Conservation (phyloP, 2,888 invertebrate genomes). For the Hypomecis atomaria region DNA sequence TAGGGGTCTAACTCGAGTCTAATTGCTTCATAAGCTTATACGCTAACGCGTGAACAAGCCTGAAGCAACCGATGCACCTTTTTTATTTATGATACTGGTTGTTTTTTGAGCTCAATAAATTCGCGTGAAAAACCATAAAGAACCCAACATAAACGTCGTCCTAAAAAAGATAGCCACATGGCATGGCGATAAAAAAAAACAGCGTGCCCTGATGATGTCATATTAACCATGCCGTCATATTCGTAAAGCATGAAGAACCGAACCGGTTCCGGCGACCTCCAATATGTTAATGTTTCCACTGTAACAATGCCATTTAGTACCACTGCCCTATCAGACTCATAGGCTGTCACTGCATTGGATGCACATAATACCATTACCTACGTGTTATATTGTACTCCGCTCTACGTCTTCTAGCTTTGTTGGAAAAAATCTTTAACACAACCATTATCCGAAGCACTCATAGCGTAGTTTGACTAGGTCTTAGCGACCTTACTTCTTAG, state of each 20-base stretch:
- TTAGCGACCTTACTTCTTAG: too few relatives aligned
- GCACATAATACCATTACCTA: too few relatives aligned
- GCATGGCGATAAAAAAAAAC: conserved; percentile 12
- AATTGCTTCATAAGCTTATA: too few relatives aligned
- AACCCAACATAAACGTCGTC: background rate
- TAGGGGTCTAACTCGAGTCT: too few relatives aligned
- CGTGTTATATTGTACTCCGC: too few relatives aligned
- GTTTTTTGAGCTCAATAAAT: background rate
- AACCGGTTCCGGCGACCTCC: conserved; percentile 74
- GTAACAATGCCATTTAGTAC: conserved; percentile 14
- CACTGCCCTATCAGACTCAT: conserved; percentile 2
- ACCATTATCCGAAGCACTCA: too few relatives aligned
- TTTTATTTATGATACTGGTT: too few relatives aligned
- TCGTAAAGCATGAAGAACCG: conserved; percentile 57
- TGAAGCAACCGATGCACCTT: too few relatives aligned
- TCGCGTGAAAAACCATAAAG: background rate
- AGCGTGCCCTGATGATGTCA: conserved; percentile 65
- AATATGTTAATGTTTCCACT: conserved; percentile 75
- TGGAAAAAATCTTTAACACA: too few relatives aligned
- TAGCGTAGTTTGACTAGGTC: too few relatives aligned
- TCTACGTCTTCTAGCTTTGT: too few relatives aligned
- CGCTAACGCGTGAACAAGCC: too few relatives aligned
- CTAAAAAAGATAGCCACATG: conserved; percentile 10
- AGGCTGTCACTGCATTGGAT: background rate
- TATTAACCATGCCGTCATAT: conserved; percentile 66